Evolutionary conservation across 1,140 invertebrate genomes (phyloP).

Genomic region (Oreohelix idahoensis): DNA sequence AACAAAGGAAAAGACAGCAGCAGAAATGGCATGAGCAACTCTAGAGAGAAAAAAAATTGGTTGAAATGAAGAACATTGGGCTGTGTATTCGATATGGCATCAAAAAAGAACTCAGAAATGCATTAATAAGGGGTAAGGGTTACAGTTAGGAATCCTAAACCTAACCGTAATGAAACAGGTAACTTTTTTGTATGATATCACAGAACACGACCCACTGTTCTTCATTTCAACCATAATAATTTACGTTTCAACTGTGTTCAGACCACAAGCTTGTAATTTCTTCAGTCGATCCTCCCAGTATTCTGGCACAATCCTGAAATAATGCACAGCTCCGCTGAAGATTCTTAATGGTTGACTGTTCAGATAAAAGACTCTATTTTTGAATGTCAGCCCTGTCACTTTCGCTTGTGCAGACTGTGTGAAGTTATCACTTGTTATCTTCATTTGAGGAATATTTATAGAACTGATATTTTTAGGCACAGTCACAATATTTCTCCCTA

Average conservation of each 20-base stretch:
- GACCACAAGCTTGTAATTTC: slow-evolving; percentile 75
- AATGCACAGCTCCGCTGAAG: slow-evolving; percentile 76
- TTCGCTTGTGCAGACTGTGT: neutral
- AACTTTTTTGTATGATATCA: no score
- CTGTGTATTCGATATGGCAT: no score
- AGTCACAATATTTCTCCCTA: neutral
- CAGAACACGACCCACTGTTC: no score
- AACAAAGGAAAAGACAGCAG: no score
- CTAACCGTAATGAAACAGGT: no score
- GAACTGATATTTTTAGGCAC: neutral
- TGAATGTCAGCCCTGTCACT: slow-evolving; percentile 50
- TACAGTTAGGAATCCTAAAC: no score
- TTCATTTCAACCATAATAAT: no score
- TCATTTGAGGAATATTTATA: neutral
- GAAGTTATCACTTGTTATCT: neutral
- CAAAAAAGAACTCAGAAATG: no score
- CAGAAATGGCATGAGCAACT: no score
- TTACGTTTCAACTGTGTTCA: slow-evolving; percentile 77
- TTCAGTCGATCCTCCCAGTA: slow-evolving; percentile 75
- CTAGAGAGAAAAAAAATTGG: no score
- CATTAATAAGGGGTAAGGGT: no score
- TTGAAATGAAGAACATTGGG: no score
- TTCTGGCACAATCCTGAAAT: slow-evolving; percentile 75
- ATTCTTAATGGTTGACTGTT: slow-evolving; percentile 62
- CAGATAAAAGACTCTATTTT: slow-evolving; percentile 62